phyloP scores from a whole-genome alignment of 2,888 invertebrate genomes.

The Druceiella hillmani region DNA sequence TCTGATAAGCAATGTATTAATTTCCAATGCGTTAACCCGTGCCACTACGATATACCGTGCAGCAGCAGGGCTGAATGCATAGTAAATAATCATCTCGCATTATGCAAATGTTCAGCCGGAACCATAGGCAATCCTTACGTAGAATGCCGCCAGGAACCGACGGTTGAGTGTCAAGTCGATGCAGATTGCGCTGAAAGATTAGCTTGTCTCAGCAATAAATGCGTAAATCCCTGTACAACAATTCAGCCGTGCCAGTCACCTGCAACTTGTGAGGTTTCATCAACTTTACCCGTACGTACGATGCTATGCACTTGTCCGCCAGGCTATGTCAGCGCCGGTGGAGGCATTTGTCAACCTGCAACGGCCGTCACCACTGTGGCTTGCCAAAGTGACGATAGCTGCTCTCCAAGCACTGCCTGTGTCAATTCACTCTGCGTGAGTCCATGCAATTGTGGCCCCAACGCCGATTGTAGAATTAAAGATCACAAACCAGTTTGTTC shows the following conservation, averaged over 20 bases:
- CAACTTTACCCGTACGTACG: constrained; percentile 77
- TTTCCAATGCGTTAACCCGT: constrained; percentile 81
- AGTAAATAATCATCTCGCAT: constrained; percentile 73
- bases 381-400: constrained; percentile 74
- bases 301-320: constrained; percentile 88
- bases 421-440: constrained; percentile 73
- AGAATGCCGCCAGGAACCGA: constrained; percentile 67
- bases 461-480: constrained; percentile 78
- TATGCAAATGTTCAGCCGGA: constrained; percentile 79
- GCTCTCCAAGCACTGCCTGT: constrained; percentile 72
- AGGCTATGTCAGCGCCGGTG: constrained; percentile 81
- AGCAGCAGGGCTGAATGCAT: constrained; percentile 73
- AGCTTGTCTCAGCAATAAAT: constrained; percentile 77
- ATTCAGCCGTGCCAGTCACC: constrained; percentile 76
- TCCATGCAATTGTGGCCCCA: constrained; percentile 81
- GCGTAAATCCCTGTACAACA: constrained; percentile 75
- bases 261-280: constrained; percentile 74
- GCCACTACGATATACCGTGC: constrained; percentile 71
- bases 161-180: constrained; percentile 74
- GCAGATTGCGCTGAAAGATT: constrained; percentile 73
- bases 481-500: constrained; percentile 86
- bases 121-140: constrained; percentile 77
- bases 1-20: constrained; percentile 79
- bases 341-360: constrained; percentile 75
- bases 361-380: constrained; percentile 56